Conservation (phyloP, 2,113 vertebrate species). For the Solea solea region DNA sequence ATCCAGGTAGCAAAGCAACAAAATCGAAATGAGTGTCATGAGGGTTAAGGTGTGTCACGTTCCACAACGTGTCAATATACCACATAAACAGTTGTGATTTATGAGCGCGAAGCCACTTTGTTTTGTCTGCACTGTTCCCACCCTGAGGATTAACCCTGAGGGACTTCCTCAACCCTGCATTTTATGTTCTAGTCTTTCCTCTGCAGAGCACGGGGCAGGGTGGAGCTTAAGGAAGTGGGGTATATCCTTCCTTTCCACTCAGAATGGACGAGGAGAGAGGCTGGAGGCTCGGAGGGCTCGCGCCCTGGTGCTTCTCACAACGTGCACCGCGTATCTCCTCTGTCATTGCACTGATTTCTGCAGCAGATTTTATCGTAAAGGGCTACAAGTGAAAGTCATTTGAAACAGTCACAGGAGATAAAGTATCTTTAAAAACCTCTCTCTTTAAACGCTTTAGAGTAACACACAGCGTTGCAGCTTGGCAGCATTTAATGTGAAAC, state of each 20-base stretch:
- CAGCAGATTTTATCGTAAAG: not conserved
- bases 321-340: conserved; percentile 4
- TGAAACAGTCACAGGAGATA: conserved; percentile 32
- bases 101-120: conserved; percentile 10
- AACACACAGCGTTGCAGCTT: conserved; percentile 14
- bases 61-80: not conserved
- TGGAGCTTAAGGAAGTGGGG: conserved; percentile 76
- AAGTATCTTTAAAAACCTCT: conserved; percentile 15
- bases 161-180: conserved; percentile 44
- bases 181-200: conserved; percentile 73
- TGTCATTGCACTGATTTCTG: not conserved
- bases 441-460: not conserved
- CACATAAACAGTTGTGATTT: conserved; percentile 12
- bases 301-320: conserved; percentile 9
- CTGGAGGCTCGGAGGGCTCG: conserved; percentile 14
- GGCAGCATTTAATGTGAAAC: conserved; percentile 13
- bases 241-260: conserved; percentile 79
- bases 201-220: conserved; percentile 61
- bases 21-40: not conserved
- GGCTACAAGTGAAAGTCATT: conserved; percentile 8
- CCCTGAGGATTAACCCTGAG: conserved; percentile 52
- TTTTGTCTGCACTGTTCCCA: conserved; percentile 52
- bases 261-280: conserved; percentile 66
- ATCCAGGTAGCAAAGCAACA: not conserved
- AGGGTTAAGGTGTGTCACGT: not conserved